Conservation (phyloP, 2,888 invertebrate species). For the Polydrusus cervinus region DNA sequence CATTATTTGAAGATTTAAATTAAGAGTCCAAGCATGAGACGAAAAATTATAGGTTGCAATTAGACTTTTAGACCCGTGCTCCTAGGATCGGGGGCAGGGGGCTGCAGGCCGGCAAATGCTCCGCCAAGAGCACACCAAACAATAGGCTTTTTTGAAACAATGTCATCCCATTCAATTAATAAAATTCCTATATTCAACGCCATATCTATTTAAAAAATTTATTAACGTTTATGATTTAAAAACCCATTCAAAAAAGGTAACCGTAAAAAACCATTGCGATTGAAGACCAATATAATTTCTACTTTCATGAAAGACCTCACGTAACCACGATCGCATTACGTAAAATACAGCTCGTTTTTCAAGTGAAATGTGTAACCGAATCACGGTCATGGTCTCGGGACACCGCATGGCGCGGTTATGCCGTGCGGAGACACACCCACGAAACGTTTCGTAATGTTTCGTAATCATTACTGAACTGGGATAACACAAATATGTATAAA, state of each 20-base stretch:
- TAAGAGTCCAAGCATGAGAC: too few relatives aligned
- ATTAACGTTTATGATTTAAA: background rate
- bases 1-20: too few relatives aligned
- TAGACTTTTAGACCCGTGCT: too few relatives aligned
- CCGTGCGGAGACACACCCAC: conserved; percentile 41
- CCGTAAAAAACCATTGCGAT: background rate
- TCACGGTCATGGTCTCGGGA: conserved; percentile 45
- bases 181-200: too few relatives aligned
- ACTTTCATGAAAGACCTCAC: conserved; percentile 36
- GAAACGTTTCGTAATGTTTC: conserved; percentile 34
- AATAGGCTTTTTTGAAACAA: too few relatives aligned
- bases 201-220: too few relatives aligned
- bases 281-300: conserved; percentile 8
- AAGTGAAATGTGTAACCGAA: conserved; percentile 9
- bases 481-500: conserved; percentile 2
- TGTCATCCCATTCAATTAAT: too few relatives aligned
- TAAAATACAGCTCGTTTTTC: conserved; percentile 25
- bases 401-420: conserved; percentile 24
- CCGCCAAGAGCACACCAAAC: too few relatives aligned
- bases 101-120: too few relatives aligned
- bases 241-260: background rate
- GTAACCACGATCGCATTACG: conserved; percentile 27
- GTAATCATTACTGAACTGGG: conserved; percentile 13
- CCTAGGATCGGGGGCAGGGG: too few relatives aligned
- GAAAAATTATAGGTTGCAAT: too few relatives aligned